Conservation (phyloP, 2,113 vertebrate species). For the Myocastor coypus region DNA sequence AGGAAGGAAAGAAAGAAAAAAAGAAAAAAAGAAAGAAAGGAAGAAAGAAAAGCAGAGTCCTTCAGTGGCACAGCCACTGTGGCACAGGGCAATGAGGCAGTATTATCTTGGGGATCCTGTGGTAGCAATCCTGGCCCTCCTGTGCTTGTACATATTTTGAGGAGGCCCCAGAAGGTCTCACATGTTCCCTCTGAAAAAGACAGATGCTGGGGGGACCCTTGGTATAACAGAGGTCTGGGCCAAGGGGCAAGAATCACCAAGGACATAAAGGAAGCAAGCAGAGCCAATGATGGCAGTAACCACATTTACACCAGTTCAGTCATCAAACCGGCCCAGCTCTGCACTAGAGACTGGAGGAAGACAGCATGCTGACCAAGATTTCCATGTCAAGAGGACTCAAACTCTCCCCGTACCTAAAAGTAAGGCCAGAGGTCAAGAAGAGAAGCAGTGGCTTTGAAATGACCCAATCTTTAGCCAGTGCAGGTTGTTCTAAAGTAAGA, state of each 20-base stretch:
- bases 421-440: neutral
- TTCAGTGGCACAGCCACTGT: neutral
- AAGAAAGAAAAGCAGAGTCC: no score
- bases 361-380: neutral
- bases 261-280: neutral
- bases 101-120: rapidly evolving
- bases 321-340: neutral
- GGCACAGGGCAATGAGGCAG: rapidly evolving
- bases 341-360: neutral
- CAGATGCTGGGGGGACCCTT: neutral
- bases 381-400: neutral
- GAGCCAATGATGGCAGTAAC: neutral
- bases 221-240: neutral
- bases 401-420: neutral
- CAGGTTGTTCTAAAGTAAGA: neutral
- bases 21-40: no score
- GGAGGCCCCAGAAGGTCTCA: neutral
- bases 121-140: neutral
- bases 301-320: neutral
- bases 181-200: neutral
- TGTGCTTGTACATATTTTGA: neutral
- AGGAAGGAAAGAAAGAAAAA: no score
- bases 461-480: neutral
- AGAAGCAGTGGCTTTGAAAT: neutral
- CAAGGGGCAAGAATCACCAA: neutral